Evolutionary conservation across 2,797 vertebrate genomes (phyloP).

Genomic region (Tenualosa thibaudeaui): DNA sequence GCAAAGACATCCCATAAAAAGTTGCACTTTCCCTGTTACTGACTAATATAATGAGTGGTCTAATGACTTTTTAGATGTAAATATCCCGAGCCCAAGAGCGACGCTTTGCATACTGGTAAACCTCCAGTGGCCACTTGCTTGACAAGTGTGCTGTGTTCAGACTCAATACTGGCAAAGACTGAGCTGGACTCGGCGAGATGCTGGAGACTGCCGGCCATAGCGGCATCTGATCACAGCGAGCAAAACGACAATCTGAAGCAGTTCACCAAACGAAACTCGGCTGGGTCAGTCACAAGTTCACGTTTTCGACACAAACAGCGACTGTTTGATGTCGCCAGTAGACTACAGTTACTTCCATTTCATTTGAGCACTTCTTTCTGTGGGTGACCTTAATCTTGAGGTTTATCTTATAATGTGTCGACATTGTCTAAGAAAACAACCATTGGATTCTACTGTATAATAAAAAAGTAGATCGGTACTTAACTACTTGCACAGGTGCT

Average conservation of each 20-base stretch:
- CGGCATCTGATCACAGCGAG: not conserved
- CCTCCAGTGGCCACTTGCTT: not conserved
- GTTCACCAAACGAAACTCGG: not conserved
- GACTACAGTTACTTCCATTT: not conserved
- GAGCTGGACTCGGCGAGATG: not conserved
- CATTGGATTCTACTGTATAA: not conserved
- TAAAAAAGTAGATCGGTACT: constrained; percentile 59
- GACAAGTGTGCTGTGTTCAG: not conserved
- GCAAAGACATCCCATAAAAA: not conserved
- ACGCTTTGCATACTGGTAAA: not conserved
- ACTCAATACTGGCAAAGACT: too few relatives aligned
- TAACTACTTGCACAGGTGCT: constrained; percentile 98
- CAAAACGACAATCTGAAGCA: not conserved
- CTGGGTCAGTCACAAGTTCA: not conserved
- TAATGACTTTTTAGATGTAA: not conserved
- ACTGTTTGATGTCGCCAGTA: not conserved
- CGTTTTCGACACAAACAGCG: not conserved
- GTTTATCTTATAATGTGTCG: not conserved
- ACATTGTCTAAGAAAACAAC: not conserved
- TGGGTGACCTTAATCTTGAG: not conserved
- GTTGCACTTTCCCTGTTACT: not conserved
- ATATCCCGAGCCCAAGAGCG: not conserved
- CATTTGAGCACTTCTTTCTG: not conserved
- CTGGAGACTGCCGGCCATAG: not conserved
- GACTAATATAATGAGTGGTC: too few relatives aligned